Conservation (phyloP, 2,113 vertebrate species). For the Ochotona princeps region DNA sequence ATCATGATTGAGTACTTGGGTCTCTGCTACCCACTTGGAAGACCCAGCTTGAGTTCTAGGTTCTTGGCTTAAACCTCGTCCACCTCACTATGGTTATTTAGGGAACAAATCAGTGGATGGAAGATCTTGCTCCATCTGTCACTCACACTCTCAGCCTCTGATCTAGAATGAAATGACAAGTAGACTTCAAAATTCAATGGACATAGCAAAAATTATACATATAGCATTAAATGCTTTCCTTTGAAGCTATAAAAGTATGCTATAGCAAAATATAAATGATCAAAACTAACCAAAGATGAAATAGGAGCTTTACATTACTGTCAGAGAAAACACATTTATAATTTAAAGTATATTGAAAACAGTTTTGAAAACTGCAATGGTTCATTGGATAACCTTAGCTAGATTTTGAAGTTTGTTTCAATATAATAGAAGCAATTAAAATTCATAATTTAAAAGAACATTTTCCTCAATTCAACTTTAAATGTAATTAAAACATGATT, state of each 20-base stretch:
- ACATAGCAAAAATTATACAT: neutral
- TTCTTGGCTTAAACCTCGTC: too few species aligned
- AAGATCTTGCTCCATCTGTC: too few species aligned
- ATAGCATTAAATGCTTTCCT: neutral
- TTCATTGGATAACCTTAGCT: neutral
- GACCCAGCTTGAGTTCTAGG: too few species aligned
- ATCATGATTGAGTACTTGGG: too few species aligned
- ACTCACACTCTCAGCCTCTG: too few species aligned
- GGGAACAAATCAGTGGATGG: too few species aligned
- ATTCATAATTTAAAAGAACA: neutral
- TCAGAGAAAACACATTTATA: neutral
- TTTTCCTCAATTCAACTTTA: neutral
- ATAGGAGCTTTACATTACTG: neutral
- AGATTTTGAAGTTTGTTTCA: neutral
- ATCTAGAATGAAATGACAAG: neutral
- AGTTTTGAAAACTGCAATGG: neutral
- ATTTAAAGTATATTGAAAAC: neutral
- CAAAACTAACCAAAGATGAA: neutral
- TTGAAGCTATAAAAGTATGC: neutral
- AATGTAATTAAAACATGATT: neutral
- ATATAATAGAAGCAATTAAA: neutral
- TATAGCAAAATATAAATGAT: conserved; percentile 1
- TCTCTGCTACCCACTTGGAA: too few species aligned
- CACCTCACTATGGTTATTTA: too few species aligned
- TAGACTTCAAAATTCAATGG: neutral